These are phyloP conservation scores for Eleginops maclovinus DNA, from an alignment of 2,113 vertebrate genomes.

Conservation along the genomic window DNA sequence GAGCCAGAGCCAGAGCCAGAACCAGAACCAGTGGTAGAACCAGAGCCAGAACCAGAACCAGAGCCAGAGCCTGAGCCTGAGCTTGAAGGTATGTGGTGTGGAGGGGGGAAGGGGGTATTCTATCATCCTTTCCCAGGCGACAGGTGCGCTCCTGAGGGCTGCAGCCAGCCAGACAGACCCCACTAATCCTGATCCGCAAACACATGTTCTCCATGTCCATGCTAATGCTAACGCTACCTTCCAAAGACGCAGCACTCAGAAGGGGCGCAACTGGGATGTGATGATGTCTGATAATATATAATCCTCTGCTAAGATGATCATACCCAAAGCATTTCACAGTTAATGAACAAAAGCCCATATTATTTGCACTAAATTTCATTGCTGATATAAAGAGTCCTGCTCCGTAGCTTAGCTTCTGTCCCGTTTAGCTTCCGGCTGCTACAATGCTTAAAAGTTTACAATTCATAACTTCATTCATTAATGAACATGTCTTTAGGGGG, in stretches of 20 bases:
- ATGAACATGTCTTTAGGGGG: not conserved
- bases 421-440: not conserved
- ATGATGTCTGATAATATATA: not conserved
- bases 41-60: constrained; percentile 65
- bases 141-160: constrained; percentile 62
- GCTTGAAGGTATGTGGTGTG: constrained; percentile 87
- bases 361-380: not conserved
- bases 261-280: too few relatives aligned
- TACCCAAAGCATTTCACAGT: constrained; percentile 11
- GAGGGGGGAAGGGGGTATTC: constrained; percentile 73
- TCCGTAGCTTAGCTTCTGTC: not conserved
- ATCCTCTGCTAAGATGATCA: not conserved
- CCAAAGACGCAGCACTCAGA: too few relatives aligned
- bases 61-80: constrained; percentile 66
- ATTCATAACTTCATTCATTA: not conserved
- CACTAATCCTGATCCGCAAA: constrained; percentile 41
- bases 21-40: constrained; percentile 68
- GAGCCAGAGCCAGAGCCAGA: constrained; percentile 65
- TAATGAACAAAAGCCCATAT: not conserved
- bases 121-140: constrained; percentile 77
- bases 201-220: constrained; percentile 48
- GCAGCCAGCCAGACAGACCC: constrained; percentile 62
- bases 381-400: constrained; percentile 1
- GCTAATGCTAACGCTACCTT: constrained; percentile 63
- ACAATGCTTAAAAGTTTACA: not conserved